Conservation (phyloP, 2,113 vertebrate species). For the Mirounga angustirostris region DNA sequence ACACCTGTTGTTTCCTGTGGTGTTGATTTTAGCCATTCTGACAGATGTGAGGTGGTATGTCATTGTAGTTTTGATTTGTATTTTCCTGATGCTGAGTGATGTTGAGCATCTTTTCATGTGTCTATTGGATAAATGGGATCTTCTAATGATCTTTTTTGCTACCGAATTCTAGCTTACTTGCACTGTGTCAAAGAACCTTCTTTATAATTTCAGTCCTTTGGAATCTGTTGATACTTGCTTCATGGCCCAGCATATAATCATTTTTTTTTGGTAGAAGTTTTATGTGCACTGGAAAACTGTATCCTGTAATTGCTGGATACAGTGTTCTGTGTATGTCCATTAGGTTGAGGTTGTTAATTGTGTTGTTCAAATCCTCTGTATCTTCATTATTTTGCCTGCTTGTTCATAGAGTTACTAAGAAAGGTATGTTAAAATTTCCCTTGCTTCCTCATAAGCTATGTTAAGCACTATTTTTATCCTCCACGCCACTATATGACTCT, state of each 20-base stretch:
- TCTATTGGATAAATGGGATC: not conserved
- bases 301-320: not conserved
- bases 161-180: not conserved
- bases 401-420: not conserved
- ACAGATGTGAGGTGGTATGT: not conserved
- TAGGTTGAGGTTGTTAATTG: not conserved
- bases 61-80: not conserved
- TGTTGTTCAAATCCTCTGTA: not conserved
- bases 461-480: not conserved
- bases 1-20: not conserved
- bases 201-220: not conserved
- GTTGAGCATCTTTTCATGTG: not conserved
- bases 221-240: constrained; percentile 15
- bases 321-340: not conserved
- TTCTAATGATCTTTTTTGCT: not conserved
- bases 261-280: not conserved
- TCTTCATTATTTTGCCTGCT: not conserved
- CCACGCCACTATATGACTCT: not conserved
- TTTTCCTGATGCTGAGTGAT: not conserved
- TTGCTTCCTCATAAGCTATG: not conserved
- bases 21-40: not conserved
- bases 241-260: not conserved
- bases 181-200: not conserved
- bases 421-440: not conserved
- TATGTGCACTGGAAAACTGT: not conserved